Conservation (phyloP, 1,140 invertebrate genomes). For the Aethina tumida region DNA sequence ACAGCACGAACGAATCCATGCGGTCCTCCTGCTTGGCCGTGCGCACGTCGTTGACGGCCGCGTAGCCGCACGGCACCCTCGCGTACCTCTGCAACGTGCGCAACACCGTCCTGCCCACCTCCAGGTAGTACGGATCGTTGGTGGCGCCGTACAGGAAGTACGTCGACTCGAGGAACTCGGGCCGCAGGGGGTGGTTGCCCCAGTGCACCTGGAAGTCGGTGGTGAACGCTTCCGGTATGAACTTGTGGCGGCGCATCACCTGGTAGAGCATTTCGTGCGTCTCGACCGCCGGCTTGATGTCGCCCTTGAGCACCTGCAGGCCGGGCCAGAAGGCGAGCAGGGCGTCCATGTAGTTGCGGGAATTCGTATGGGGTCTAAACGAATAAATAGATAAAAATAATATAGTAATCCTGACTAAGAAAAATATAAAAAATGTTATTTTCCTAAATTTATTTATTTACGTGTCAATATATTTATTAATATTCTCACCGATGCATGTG, state of each 20-base stretch:
- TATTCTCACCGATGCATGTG: constrained; percentile 72
- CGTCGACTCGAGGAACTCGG: constrained; percentile 96
- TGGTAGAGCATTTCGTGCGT: constrained; percentile 96
- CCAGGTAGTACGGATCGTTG: constrained; percentile 88
- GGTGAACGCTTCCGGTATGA: constrained; percentile 96
- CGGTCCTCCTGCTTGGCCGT: constrained; percentile 75
- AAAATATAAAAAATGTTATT: constrained; percentile 3
- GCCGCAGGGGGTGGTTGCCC: constrained; percentile 93
- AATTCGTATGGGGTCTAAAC: constrained; percentile 77
- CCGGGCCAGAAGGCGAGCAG: constrained; percentile 97
- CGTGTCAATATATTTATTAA: not conserved
- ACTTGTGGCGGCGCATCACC: constrained; percentile 93
- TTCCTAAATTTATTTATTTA: not conserved
- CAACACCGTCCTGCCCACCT: constrained; percentile 86
- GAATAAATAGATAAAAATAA: constrained; percentile 7
- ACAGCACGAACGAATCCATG: constrained; percentile 97
- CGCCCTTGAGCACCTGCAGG: constrained; percentile 86
- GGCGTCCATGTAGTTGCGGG: constrained; percentile 96
- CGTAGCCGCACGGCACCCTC: constrained; percentile 90
- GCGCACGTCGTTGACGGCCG: constrained; percentile 88
- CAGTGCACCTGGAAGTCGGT: constrained; percentile 92
- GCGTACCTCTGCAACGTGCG: constrained; percentile 84
- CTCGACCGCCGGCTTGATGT: constrained; percentile 92
- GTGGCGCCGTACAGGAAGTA: constrained; percentile 95
- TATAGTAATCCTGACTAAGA: not conserved